Base-by-base conservation (phyloP, 2,888 invertebrate genomes). In the Mellilla xanthometata region DNA sequence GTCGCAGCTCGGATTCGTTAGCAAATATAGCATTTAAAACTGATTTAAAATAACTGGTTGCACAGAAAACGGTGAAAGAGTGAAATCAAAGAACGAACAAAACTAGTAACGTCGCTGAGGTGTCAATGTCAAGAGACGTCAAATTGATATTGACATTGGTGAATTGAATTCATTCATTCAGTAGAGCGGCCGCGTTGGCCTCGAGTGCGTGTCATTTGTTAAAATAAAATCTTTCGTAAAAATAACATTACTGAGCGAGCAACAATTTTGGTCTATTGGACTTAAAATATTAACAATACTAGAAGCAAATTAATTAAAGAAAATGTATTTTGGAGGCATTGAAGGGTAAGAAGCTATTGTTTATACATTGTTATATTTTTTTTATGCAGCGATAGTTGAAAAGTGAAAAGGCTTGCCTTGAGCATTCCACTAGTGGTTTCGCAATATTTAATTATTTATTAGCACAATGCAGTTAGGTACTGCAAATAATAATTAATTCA, bases 401-500 rank as follows among this genome's bases (percentile, higher is more conserved):
- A 87, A 86, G 86, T 84, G 71, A 79, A 84, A 85, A 81, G 79
- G 75, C 54, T 76, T 54, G 68, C 85, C 84, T 87, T 87, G 85
- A 70, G 53, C 60, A 71, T 72, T 68, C 65, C 66, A 39, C 44
- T 72, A 76, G 58, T 44, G 43, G 63, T 82, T 76, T 74, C 64
- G 60, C 63, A 71, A 73, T 53, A 33, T 23, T 48, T 43, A 58
- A 46, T 49, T 52, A 52, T 38, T 52, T 39, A 39, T n/a, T 27
- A 44, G 27, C 8, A 41, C 8, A 36, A 19, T 45, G 41, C 15
- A 36, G 39, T 41, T 19, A n/a, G n/a, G n/a, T n/a, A 19, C 15
- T 19, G 15, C 6, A 19, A 19, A 19, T 19, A 19, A 19, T 19
- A 19, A n/a, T n/a, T 6, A 19, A 19, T 19, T 19, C 15, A 19